Percentiles rank a stretch among this genome's conserved stretches.
phyloP scores from a whole-genome alignment of 2,797 vertebrate species.

The Sebastes itinus region DNA sequence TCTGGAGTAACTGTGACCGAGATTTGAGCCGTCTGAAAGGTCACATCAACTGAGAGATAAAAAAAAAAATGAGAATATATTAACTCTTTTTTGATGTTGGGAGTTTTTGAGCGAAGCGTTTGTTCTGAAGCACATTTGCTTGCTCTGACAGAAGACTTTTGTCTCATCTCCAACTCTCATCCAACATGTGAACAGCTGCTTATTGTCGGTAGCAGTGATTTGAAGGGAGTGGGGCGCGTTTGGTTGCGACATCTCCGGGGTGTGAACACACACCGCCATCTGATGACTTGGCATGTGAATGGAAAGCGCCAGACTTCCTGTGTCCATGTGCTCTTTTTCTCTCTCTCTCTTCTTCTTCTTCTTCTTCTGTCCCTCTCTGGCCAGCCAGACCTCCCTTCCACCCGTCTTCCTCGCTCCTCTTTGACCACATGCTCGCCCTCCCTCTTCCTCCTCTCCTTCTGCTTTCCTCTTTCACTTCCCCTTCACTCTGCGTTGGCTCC shows the following conservation, averaged over 20 bases:
- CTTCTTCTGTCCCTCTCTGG: constrained; percentile 42
- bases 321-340: constrained; percentile 63
- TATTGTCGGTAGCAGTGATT: constrained; percentile 75
- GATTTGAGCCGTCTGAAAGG: constrained; percentile 23
- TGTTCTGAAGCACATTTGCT: constrained; percentile 55
- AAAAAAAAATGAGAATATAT: not conserved
- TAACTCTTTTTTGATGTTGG: constrained; percentile 14
- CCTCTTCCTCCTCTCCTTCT: constrained; percentile 63
- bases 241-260: constrained; percentile 76
- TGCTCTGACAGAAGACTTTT: constrained; percentile 66
- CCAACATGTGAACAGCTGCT: constrained; percentile 78
- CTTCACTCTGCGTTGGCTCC: constrained; percentile 57
- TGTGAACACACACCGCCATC: constrained; percentile 76
- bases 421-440: constrained; percentile 46
- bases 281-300: constrained; percentile 77
- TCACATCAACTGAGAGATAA: constrained; percentile 24
- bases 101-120: constrained; percentile 42
- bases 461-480: constrained; percentile 72
- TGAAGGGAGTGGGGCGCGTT: constrained; percentile 69
- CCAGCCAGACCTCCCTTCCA: constrained; percentile 44
- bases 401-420: constrained; percentile 37
- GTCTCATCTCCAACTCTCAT: constrained; percentile 68
- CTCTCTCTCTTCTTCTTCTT: constrained; percentile 16
- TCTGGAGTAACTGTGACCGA: constrained; percentile 6
- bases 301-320: constrained; percentile 74